Base-by-base conservation (phyloP, 1,140 invertebrate species). In the Drosophila bipectinata region DNA sequence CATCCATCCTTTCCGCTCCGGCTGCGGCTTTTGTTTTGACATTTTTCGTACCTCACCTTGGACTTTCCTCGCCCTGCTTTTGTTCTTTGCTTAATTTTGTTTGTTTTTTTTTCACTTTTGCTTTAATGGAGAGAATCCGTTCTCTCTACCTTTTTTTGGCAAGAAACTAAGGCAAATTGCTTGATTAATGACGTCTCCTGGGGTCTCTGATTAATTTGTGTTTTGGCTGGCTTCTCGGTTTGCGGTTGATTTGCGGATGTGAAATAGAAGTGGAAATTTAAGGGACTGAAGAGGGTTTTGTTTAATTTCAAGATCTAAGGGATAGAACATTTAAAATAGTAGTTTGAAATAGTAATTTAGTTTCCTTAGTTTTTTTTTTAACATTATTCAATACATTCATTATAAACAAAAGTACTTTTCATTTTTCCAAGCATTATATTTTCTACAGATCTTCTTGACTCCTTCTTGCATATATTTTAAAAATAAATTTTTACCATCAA, bases 11-110 rank as follows among this genome's bases (percentile, higher is more conserved):
- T 32, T 24, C 10, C 18, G 24, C 12, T 28, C 26, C 26, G 26
- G 24, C 12, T 88, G 83, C 79, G 83, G 83, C 73, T 87, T 81
- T 78, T 88, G 82, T 87, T 87, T 87, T 87, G 82, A 87, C 82
- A 87, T 88, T 69, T 82, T 88, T 82, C 83, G 71, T 76, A 79
- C 79, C 83, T 79, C 72, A 57, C 54, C 52, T 55, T 44, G 28
- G 41, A 21, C 51, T 67, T 61, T 62, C 41, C 52, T 78, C 55
- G 44, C 56, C 62, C 61, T 28, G 60, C 60, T 51, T 68, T 68
- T 66, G 64, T 45, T 76, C 10, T 41, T 21, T 41, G 34, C n/a
- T 14, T 24, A 10, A 47, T 47, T 39, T 34, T 32, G 53, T 34
- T 52, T 62, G 57, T 58, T 53, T 51, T 56, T 62, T 59, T 48